Base-by-base conservation (phyloP, 2,888 invertebrate species). In the Cosmia pyralina region DNA sequence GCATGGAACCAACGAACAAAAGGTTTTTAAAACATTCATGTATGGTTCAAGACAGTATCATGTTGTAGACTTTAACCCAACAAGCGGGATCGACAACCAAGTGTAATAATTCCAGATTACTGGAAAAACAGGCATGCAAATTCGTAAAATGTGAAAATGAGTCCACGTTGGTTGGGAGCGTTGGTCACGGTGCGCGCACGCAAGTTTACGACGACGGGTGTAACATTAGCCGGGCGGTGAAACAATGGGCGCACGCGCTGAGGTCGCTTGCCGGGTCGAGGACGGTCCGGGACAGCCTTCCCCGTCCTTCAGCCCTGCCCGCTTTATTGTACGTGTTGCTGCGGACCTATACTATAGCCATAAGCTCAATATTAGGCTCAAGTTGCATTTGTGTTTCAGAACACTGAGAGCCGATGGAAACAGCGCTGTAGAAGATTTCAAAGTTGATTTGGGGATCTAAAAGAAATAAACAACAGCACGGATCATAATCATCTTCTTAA, bases 231-330 rank as follows among this genome's bases (percentile, higher is more conserved):
- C 88, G 85, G 85, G 85, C 85, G 84, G 82, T 82, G 90, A 89
- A 93, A 93, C 93, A 93, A 93, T 93, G 91, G 90, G 87, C 86
- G 94, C 94, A 93, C 94, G 93, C 93, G 94, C 91, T 89, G 94
- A 92, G 94, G 94, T 92, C 92, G 92, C 84, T 85, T 85, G 87
- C 88, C 87, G 90, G 93, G 93, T 93, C 94, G 94, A 94, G 94
- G 94, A 92, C 94, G 94, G 88, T 77, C 83, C 75, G 85, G 75
- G 80, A 77, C 88, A 91, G 90, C 91, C 92, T 92, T 91, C 89
- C 91, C 88, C 94, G 93, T 91, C 94, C 94, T 93, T 93, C 92
- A 90, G 83, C 86, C 88, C 88, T 87, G 82, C 87, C 85, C 81
- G 88, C 83, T 84, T 86, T 87, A 86, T 87, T 87, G 76, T 82